These are phyloP conservation scores for Cromileptes altivelis DNA, from an alignment of 2,113 vertebrate genomes.

Conservation along the genomic window DNA sequence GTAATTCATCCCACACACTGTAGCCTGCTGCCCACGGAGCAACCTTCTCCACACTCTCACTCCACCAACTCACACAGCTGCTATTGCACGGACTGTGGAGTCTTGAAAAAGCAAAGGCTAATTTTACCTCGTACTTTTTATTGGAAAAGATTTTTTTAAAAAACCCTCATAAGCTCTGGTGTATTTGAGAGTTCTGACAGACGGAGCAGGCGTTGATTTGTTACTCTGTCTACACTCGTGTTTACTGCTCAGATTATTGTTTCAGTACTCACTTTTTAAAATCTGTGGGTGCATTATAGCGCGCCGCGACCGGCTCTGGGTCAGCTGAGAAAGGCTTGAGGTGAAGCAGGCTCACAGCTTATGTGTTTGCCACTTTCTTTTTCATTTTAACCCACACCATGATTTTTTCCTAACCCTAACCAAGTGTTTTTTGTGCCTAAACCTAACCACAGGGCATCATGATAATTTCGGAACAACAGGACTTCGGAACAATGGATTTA, in stretches of 20 bases:
- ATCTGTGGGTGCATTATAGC: neutral
- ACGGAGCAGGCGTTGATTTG: neutral
- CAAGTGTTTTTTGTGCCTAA: too few relatives aligned
- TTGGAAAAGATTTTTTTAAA: neutral
- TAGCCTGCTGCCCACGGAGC: conserved; percentile 64
- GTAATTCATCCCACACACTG: conserved; percentile 78
- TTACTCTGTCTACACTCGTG: neutral
- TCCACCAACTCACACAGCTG: conserved; percentile 61
- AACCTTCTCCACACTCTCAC: conserved; percentile 43
- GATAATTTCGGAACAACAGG: too few relatives aligned
- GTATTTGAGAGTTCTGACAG: neutral
- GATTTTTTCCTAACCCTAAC: too few relatives aligned
- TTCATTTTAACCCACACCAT: too few relatives aligned
- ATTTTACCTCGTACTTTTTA: neutral
- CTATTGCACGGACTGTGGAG: neutral
- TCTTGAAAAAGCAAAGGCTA: neutral
- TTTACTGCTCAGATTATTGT: neutral
- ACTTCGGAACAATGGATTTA: too few relatives aligned
- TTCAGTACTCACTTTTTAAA: neutral
- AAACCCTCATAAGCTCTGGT: neutral
- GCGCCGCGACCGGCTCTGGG: too few relatives aligned
- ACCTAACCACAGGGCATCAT: too few relatives aligned
- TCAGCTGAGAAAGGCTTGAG: too few relatives aligned
- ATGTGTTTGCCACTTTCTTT: too few relatives aligned
- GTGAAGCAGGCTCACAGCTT: too few relatives aligned